Conservation (phyloP, 2,113 vertebrate species). For the Semicossyphus pulcher region DNA sequence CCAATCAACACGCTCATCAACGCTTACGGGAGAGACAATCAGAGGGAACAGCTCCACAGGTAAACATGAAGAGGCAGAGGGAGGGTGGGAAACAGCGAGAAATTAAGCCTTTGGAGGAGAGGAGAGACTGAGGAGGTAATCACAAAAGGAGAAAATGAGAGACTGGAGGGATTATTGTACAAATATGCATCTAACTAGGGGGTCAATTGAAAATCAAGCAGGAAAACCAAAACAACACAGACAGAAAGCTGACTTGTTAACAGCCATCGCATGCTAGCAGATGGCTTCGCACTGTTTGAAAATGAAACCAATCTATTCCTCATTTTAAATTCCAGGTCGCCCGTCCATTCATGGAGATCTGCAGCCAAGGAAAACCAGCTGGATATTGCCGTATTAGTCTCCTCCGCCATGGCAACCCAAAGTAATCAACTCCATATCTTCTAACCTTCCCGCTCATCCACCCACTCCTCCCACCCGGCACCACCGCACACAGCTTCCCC, state of each 20-base stretch:
- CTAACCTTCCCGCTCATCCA: constrained; percentile 69
- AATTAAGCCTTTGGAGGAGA: constrained; percentile 48
- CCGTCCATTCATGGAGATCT: constrained; percentile 38
- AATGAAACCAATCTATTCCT: constrained; percentile 66
- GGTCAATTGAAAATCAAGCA: constrained; percentile 61
- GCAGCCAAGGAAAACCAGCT: constrained; percentile 59
- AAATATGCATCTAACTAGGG: constrained; percentile 42
- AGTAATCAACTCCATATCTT: constrained; percentile 80
- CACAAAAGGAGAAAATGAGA: constrained; percentile 41
- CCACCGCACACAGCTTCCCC: constrained; percentile 42
- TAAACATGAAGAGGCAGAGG: constrained; percentile 62
- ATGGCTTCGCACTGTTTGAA: constrained; percentile 55
- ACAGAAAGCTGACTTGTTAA: constrained; percentile 37
- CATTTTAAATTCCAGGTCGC: constrained; percentile 57
- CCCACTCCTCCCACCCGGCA: constrained; percentile 68
- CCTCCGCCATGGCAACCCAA: constrained; percentile 73
- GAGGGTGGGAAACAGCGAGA: constrained; percentile 13
- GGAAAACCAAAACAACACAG: constrained; percentile 44
- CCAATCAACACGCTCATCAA: constrained; percentile 76
- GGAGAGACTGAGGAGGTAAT: constrained; percentile 30
- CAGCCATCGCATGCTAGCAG: constrained; percentile 38
- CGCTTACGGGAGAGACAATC: constrained; percentile 65
- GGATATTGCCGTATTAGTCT: constrained; percentile 62
- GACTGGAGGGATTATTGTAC: constrained; percentile 37
- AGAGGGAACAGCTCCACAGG: constrained; percentile 53